phyloP scores from a whole-genome alignment of 1,140 invertebrate species.

The Holotrichia oblita region DNA sequence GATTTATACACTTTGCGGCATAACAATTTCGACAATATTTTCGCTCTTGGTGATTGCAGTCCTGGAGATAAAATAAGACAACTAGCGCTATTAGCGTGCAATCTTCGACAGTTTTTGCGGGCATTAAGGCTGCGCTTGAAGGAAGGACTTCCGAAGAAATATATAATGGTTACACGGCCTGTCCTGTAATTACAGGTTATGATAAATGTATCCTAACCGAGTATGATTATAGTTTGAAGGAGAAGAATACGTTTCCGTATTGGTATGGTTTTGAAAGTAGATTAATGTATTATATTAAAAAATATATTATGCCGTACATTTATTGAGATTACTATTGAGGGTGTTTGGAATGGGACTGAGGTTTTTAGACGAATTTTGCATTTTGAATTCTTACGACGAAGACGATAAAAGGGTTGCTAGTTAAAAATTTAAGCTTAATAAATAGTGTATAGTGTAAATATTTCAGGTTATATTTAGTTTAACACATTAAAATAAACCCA shows the following conservation, averaged over 20 bases:
- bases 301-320: neutral
- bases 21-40: neutral
- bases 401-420: neutral
- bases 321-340: constrained; percentile 8
- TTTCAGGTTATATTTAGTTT: no score
- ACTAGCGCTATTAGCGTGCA: neutral
- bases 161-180: neutral
- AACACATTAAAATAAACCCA: no score
- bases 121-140: neutral
- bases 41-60: neutral
- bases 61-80: neutral
- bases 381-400: neutral
- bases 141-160: neutral
- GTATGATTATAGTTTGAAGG: constrained; percentile 7
- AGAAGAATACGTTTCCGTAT: neutral
- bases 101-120: neutral
- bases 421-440: no score
- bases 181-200: neutral
- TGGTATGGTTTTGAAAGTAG: neutral
- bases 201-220: neutral
- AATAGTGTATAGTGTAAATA: no score
- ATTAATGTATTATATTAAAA: neutral
- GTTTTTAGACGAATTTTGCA: neutral
- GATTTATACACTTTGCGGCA: neutral
- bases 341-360: neutral